A percentile compares a stretch with the other conserved stretches of the same genome.
These are phyloP conservation scores for Typhlomys cinereus DNA, from an alignment of 2,113 vertebrate species.

Conservation along the genomic window DNA sequence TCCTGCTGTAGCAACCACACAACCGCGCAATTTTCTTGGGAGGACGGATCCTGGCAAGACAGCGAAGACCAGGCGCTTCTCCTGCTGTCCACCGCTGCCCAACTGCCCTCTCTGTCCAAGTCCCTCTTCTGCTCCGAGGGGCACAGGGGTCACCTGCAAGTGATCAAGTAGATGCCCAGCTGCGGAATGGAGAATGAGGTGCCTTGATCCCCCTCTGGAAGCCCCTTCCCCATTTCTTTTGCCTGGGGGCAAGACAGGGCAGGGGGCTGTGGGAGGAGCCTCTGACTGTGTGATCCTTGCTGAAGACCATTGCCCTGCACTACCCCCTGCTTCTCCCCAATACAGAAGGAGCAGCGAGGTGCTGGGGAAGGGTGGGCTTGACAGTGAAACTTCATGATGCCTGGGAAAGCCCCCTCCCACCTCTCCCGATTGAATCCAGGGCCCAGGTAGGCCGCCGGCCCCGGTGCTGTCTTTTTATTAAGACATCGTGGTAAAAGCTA, in stretches of 20 bases:
- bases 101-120: background rate
- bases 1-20: fast-evolving
- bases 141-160: background rate
- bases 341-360: background rate
- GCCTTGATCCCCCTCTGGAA: background rate
- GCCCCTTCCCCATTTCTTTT: background rate
- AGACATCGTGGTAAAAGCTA: background rate
- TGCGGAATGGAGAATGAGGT: background rate
- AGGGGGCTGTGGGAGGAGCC: background rate
- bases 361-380: background rate
- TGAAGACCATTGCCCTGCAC: background rate
- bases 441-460: background rate
- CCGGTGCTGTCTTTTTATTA: background rate
- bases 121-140: background rate
- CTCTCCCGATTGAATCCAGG: background rate
- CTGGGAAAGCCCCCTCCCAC: background rate
- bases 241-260: background rate
- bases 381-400: background rate
- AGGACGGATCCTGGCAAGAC: too few relatives aligned
- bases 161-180: background rate
- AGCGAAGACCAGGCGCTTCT: background rate
- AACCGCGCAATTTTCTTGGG: background rate
- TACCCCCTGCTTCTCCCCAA: background rate
- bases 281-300: background rate
- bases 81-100: background rate